Evolutionary conservation across 1,140 invertebrate species (phyloP).

Genomic region (Arion vulgaris): DNA sequence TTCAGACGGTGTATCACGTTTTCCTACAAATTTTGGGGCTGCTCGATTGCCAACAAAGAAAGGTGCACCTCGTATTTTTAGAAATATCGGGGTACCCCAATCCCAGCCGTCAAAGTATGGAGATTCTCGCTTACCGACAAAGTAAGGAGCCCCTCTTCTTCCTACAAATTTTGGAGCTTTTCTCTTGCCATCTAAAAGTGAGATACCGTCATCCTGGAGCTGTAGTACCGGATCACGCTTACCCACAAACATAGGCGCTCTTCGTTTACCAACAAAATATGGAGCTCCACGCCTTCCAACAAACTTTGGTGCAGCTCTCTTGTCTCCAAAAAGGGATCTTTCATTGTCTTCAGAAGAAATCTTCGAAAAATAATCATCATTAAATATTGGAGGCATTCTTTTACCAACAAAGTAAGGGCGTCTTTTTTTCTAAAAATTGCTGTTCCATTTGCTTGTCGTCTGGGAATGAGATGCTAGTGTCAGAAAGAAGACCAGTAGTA

Average conservation of each 20-base stretch:
- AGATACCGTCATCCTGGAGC: neutral
- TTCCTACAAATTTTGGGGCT: constrained; percentile 11
- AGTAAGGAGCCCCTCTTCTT: constrained; percentile 3
- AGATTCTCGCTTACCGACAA: constrained; percentile 4
- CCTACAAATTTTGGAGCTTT: constrained; percentile 1
- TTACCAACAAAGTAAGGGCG: constrained; percentile 1
- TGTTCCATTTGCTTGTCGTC: neutral
- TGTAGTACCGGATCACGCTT: neutral
- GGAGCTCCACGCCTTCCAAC: constrained; percentile 7
- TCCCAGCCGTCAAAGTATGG: neutral
- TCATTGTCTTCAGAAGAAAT: neutral
- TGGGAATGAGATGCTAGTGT: neutral
- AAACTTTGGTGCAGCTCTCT: constrained; percentile 10
- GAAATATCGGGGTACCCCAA: too few relatives aligned
- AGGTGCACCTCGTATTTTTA: neutral
- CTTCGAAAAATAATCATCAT: neutral
- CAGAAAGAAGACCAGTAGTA: neutral
- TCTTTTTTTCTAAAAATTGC: neutral
- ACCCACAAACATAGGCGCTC: constrained; percentile 12
- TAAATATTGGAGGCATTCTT: neutral
- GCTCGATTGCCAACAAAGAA: neutral
- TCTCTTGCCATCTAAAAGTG: neutral
- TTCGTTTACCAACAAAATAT: constrained; percentile 13
- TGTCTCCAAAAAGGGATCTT: neutral
- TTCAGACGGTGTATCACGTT: neutral